Evolutionary conservation across 2,113 vertebrate species (phyloP).

Genomic region (Gadus macrocephalus): DNA sequence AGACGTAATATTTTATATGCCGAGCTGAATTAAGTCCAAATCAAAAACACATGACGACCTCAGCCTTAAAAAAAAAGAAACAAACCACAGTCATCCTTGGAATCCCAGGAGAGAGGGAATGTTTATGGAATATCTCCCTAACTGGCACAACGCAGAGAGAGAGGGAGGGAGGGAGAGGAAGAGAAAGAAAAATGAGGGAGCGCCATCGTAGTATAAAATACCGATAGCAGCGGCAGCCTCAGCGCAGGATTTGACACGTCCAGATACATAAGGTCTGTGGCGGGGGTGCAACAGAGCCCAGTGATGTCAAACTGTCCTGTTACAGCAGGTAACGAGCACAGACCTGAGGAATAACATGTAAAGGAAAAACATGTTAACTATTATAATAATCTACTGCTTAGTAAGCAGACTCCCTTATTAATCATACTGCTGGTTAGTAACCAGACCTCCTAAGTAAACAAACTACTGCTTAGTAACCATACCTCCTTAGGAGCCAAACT

Average conservation of each 20-base stretch:
- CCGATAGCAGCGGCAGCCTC: constrained; percentile 47
- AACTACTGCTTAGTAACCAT: constrained; percentile 14
- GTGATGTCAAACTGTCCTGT: constrained; percentile 51
- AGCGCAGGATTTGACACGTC: constrained; percentile 67
- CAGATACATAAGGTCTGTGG: constrained; percentile 45
- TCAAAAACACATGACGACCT: constrained; percentile 71
- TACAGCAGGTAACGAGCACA: constrained; percentile 54
- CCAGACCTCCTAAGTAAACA: neutral
- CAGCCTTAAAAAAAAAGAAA: constrained; percentile 58
- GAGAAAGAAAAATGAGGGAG: neutral
- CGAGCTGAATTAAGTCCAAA: constrained; percentile 63
- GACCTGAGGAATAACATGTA: constrained; percentile 16
- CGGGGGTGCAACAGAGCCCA: constrained; percentile 34
- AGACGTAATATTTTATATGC: constrained; percentile 69
- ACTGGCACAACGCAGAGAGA: constrained; percentile 46
- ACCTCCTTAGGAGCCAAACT: too few relatives aligned
- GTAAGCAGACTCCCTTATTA: neutral
- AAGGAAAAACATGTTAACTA: too few relatives aligned
- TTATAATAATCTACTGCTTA: constrained; percentile 7
- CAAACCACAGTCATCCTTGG: constrained; percentile 67
- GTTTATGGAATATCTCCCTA: constrained; percentile 67
- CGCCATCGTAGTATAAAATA: constrained; percentile 61
- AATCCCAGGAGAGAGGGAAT: constrained; percentile 67
- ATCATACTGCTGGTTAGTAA: too few relatives aligned
- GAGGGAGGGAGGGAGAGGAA: constrained; percentile 21